Evolutionary conservation across 2,888 invertebrate species (phyloP).

Genomic region (Aquatica leii): DNA sequence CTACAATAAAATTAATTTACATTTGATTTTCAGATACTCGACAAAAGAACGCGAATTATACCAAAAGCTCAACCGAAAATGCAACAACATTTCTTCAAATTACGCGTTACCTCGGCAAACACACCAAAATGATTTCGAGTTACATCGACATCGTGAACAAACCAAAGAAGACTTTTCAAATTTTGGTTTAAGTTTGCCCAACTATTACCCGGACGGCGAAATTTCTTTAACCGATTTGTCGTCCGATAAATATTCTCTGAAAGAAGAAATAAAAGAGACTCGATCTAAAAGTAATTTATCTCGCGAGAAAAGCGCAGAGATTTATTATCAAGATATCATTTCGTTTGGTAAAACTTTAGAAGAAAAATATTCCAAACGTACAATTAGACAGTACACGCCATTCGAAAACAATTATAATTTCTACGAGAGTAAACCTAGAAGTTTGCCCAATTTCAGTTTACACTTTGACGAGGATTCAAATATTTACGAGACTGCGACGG

Average conservation of each 20-base stretch:
- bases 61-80: conserved; percentile 37
- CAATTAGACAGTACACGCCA: conserved; percentile 55
- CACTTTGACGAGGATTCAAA: conserved; percentile 22
- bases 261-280: conserved; percentile 28
- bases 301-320: conserved; percentile 44
- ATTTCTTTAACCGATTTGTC: conserved; percentile 57
- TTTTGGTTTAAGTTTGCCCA: conserved; percentile 59
- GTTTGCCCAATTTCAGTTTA: conserved; percentile 46
- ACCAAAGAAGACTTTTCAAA: conserved; percentile 38
- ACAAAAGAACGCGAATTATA: conserved; percentile 50
- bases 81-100: conserved; percentile 48
- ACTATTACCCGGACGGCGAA: conserved; percentile 62
- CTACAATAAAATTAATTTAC: too few relatives aligned
- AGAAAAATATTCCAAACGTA: conserved; percentile 47
- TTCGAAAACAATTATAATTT: conserved; percentile 44
- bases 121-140: conserved; percentile 49
- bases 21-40: conserved; percentile 44
- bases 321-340: conserved; percentile 59
- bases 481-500: conserved; percentile 21
- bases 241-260: conserved; percentile 60
- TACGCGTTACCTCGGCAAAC: conserved; percentile 45
- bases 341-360: conserved; percentile 53
- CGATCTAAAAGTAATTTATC: conserved; percentile 29
- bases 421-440: conserved; percentile 46
- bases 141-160: conserved; percentile 46